Percentiles rank a stretch among this genome's conserved stretches.
phyloP scores from a whole-genome alignment of 1,140 invertebrate species.

The Ostrea edulis region DNA sequence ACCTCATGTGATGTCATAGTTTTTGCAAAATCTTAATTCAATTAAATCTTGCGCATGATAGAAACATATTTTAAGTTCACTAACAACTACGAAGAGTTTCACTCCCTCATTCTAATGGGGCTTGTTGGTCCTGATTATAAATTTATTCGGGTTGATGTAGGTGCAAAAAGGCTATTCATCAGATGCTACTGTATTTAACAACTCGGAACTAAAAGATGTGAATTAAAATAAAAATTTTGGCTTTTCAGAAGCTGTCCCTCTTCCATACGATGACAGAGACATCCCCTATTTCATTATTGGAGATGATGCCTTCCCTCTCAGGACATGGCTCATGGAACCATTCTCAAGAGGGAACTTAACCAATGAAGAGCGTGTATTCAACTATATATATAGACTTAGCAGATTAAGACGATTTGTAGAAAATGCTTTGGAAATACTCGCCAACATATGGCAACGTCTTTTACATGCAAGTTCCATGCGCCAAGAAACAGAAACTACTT shows the following conservation, averaged over 20 bases:
- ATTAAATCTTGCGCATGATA: too few relatives aligned
- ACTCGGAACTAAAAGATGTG: conserved; percentile 44
- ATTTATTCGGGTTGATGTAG: conserved; percentile 69
- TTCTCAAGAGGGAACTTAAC: conserved; percentile 65
- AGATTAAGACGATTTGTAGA: neutral
- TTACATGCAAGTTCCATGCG: conserved; percentile 40
- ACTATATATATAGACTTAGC: too few relatives aligned
- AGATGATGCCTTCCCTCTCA: conserved; percentile 69
- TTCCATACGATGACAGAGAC: conserved; percentile 48
- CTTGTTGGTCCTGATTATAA: conserved; percentile 76
- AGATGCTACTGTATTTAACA: too few relatives aligned
- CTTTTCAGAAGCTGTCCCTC: conserved; percentile 55
- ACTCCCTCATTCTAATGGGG: conserved; percentile 60
- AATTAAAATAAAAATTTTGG: conserved; percentile 53
- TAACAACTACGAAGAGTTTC: neutral
- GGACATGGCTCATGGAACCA: conserved; percentile 62
- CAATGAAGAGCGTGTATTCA: conserved; percentile 46
- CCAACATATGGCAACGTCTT: conserved; percentile 35
- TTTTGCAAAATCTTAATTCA: too few relatives aligned
- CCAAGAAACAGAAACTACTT: conserved; percentile 42
- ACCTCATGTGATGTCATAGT: too few relatives aligned
- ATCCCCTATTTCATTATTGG: conserved; percentile 64
- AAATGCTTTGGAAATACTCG: conserved; percentile 70
- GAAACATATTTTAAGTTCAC: too few relatives aligned
- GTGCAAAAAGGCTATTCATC: too few relatives aligned